Conservation (phyloP, 2,797 vertebrate genomes). For the Sternotherus odoratus region DNA sequence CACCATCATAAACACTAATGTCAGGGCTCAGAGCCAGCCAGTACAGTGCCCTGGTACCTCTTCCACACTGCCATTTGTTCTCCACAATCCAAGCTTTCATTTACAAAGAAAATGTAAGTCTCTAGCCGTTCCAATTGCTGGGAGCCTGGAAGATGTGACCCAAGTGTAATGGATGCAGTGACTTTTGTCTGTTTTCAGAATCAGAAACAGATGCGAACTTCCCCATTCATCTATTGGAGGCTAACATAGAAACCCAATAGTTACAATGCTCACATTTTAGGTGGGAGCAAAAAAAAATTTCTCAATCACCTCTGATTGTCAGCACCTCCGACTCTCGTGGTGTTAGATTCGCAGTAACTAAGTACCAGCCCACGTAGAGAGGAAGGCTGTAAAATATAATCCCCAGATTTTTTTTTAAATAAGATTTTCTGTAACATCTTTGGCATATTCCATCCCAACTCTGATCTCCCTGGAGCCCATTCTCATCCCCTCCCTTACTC, state of each 20-base stretch:
- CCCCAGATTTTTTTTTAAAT: not conserved
- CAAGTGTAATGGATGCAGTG: not conserved
- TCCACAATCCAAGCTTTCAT: not conserved
- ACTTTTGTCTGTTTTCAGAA: not conserved
- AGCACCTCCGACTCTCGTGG: not conserved
- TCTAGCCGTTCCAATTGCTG: not conserved
- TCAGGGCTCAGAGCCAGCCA: not conserved
- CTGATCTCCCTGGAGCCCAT: not conserved
- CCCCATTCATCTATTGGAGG: too few relatives aligned
- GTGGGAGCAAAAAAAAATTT: not conserved
- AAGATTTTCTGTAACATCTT: not conserved
- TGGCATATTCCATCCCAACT: not conserved
- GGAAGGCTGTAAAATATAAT: not conserved
- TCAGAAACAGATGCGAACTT: not conserved
- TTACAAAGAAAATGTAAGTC: not conserved
- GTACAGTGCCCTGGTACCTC: not conserved
- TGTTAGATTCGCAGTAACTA: not conserved
- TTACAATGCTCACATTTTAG: not conserved
- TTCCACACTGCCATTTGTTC: not conserved
- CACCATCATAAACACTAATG: not conserved
- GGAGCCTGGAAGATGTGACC: not conserved
- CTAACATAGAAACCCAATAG: accelerated
- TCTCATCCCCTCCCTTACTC: not conserved
- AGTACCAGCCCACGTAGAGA: not conserved
- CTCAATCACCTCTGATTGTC: not conserved